phyloP scores from a whole-genome alignment of 2,113 vertebrate species.

The Chauna torquata region DNA sequence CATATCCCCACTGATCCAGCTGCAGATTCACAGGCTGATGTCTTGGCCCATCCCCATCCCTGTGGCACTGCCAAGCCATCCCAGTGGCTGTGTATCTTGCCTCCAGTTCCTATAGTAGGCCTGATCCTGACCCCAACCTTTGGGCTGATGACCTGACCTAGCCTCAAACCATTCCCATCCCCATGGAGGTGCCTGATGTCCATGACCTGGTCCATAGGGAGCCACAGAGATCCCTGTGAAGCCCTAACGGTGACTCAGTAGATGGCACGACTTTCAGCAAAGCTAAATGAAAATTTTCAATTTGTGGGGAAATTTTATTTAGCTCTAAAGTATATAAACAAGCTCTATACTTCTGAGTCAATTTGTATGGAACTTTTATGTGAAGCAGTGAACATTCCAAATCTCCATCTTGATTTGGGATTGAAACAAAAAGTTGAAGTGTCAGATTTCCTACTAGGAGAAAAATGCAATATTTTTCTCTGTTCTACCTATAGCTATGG shows the following conservation, averaged over 20 bases:
- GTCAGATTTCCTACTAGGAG: background rate
- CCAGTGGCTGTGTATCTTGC: background rate
- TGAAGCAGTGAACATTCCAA: background rate
- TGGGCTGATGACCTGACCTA: background rate
- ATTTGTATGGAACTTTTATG: background rate
- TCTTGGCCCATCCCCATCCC: rapidly evolving
- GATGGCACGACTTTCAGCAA: background rate
- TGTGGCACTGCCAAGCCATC: too few relatives aligned
- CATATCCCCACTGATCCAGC: background rate
- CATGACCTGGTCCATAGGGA: background rate
- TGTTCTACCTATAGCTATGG: background rate
- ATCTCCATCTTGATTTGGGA: background rate
- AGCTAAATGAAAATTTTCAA: background rate
- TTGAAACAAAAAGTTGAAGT: background rate
- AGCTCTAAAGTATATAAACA: background rate
- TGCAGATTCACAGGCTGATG: background rate
- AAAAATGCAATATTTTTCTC: background rate
- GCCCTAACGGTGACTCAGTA: background rate
- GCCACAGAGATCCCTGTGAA: background rate
- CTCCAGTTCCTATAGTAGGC: background rate
- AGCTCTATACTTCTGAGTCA: background rate
- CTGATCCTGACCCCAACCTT: background rate
- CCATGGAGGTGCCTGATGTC: background rate
- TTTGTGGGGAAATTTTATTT: background rate
- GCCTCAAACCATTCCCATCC: rapidly evolving